Base-by-base conservation (phyloP, 2,797 vertebrate species). In the Chelon auratus region DNA sequence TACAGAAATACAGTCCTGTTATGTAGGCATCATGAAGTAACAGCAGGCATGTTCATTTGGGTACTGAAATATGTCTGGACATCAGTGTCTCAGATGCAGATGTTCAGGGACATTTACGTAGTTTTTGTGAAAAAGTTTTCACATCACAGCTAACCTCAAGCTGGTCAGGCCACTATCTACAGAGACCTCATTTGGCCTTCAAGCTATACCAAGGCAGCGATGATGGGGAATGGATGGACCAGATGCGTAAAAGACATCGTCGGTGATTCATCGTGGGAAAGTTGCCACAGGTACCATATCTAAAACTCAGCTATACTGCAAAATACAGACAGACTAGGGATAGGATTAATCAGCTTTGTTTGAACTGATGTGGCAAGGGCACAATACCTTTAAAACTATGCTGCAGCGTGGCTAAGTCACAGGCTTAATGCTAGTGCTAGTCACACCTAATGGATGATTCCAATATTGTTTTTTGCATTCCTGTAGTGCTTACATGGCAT, bases 131-230 rank as follows among this genome's bases (percentile, higher is more conserved):
- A 26, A 26, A 26, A 26, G 24, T 3, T 26, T 89, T 91, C 75
- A 88, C 83, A 87, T 89, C 67, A 77, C 68, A 76, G 66, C 62
- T 45, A 55, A 72, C 79, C 75, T 73, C 75, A 81, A 79, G 53
- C 50, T 39, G 39, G 47, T 33, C 63, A 39, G 37, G 14, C 36
- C 39, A 75, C 68, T 78, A 72, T 80, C 78, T 69, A 53, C 63
- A 68, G 72, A 87, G 69, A 84, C 71, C 76, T 66, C 78, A 74
- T 78, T 81, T 72, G 62, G 72, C 55, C 75, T 81, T 84, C 80
- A 88, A 89, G 86, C 86, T 87, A 87, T 88, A 83, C 53, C 62
- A 76, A 82, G 78, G 79, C 62, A 60, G 56, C 50, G 60, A 68
- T 53, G 67, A 76, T 56, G 64, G 37, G 8, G 61, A 63, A 66